Conservation (phyloP, 2,888 invertebrate species). For the Cosmia pyralina region DNA sequence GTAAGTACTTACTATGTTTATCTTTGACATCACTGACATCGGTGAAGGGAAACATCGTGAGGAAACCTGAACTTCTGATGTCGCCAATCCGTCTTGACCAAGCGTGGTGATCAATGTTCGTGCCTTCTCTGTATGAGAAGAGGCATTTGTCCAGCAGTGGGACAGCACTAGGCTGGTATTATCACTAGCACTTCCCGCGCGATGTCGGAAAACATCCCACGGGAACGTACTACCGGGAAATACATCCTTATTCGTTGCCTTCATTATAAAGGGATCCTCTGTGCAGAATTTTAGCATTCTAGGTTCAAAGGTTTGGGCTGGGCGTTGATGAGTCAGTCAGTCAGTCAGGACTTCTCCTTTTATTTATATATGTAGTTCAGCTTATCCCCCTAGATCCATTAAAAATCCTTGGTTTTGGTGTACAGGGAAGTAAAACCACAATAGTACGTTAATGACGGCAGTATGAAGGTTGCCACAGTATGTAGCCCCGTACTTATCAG, state of each 20-base stretch:
- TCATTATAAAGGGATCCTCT: no score
- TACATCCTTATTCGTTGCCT: no score
- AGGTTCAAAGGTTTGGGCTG: no score
- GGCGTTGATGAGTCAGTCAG: no score
- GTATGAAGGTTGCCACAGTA: constrained; percentile 40
- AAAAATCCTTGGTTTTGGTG: background rate
- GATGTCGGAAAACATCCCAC: no score
- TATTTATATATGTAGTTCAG: no score
- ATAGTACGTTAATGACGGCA: constrained; percentile 5
- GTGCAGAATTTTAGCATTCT: no score
- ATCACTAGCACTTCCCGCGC: no score
- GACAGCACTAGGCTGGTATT: background rate
- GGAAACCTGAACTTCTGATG: background rate
- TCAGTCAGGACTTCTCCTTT: no score
- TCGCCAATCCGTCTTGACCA: background rate
- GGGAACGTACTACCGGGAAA: no score
- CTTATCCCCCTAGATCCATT: background rate
- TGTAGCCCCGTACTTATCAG: constrained; percentile 41
- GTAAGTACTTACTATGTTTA: no score
- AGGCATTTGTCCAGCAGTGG: background rate
- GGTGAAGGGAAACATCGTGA: background rate
- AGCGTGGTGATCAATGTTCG: background rate
- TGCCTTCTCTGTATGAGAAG: background rate
- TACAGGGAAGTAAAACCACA: background rate
- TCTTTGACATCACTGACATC: no score